Base-by-base conservation (phyloP, 2,888 invertebrate genomes). In the Aquatica leii region DNA sequence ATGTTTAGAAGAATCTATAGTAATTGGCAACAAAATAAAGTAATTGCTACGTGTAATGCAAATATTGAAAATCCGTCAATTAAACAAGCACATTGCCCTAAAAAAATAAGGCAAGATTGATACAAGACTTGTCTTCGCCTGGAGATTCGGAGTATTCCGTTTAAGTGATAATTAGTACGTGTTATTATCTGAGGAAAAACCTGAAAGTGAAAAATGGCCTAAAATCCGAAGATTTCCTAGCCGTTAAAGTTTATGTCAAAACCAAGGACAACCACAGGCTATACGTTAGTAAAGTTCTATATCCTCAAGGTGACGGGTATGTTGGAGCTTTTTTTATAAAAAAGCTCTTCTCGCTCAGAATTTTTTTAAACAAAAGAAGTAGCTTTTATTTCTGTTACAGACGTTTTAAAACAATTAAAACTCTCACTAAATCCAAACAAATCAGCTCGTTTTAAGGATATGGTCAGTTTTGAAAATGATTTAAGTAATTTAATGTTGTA, bases 261-360 rank as follows among this genome's bases (percentile, higher is more conserved):
- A 37, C 37, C 37, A 37, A 37, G 12, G 11, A 37, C 37, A 37
- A 3, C n/a, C 37, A 11, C 12, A 12, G n/a, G n/a, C n/a, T n/a
- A n/a, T n/a, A n/a, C n/a, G n/a, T 37, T 37, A 37, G 37, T 37
- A 37, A 37, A 37, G 37, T 37, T 37, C 37, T 37, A 37, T 37
- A 37, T 37, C 37, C n/a, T 37, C 37, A 37, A 37, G 37, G 12
- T 37, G 11, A 6, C 4, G 37, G 11, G 37, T 37, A 37, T 37
- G 37, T 37, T 37, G 11, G 11, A 37, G 37, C n/a, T 37, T 37
- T 35, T 37, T 53, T 53, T 53, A 24, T 24, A 24, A 24, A n/a
- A n/a, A n/a, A n/a, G n/a, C n/a, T n/a, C n/a, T n/a, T n/a, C n/a
- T n/a, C n/a, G n/a, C n/a, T n/a, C n/a, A n/a, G n/a, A n/a, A n/a